Evolutionary conservation across 2,888 invertebrate genomes (phyloP), one percentile per base, ranked within the genome.

Genomic region (Lordiphosa fenestrarum): DNA sequence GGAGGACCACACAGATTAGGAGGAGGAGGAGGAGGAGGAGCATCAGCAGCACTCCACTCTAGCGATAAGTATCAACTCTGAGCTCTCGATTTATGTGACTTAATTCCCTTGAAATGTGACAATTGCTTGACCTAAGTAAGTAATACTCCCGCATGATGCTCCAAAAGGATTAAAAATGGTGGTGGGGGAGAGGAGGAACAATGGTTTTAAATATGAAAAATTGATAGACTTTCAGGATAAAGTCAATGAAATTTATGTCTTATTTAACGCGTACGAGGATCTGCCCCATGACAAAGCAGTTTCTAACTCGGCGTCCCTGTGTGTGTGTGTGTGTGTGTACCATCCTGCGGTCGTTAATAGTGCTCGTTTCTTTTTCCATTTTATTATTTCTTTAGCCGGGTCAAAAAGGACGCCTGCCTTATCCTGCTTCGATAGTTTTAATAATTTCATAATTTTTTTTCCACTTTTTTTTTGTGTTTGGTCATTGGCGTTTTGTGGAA

Each of bases 161-260:
- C 36, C 33, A 58, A 77, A 76, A 80, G 81, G 84, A 68, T 80
- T 80, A 75, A 54, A 52, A 9, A 9, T 30, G 30, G 7, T 30
- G 15, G 15, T 5, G 23, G 54, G 9, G 9, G 49, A 58, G 67
- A 51, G 54, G 36, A 39, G 53, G 63, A 71, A 77, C 77, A 77
- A 77, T 77, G 55, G 69, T 44, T 53, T 73, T 76, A 81, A 84
- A 82, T 84, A 82, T 80, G 75, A 77, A 71, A 65, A 75, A 71
- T 66, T 70, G 82, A 81, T 83, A 61, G 62, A 51, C 56, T 51
- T 47, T 52, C 59, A 64, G 82, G 86, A 86, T 85, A 85, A 85
- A 74, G 84, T 84, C 84, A 76, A 65, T 68, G 73, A 78, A 74
- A 84, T 84, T 86, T 84, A 86, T 82, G 86, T 76, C 85, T 84